Base-by-base conservation (phyloP, 2,113 vertebrate genomes). In the Sialia sialis region DNA sequence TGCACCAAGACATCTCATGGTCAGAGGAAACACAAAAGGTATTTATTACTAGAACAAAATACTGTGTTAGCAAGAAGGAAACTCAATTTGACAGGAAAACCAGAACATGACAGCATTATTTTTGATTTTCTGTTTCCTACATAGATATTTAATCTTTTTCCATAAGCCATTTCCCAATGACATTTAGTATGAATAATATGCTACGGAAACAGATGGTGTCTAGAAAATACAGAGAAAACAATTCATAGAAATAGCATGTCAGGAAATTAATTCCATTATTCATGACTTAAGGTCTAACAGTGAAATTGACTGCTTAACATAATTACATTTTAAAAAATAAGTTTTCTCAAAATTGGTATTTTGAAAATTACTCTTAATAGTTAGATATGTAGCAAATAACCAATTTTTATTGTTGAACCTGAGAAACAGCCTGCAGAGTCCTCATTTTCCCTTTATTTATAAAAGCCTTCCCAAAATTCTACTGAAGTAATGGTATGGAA, bases 201-300 rank as follows among this genome's bases (percentile, higher is more conserved):
- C 75, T 60, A 83, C 4, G 67, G 91, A 96, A 96, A 97, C 92
- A 96, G 84, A 92, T 48, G 44, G 72, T 52, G 46, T 88, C 75
- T 66, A 88, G 43, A 93, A 95, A 95, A 87, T 56, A 74, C 75
- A 93, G 75, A 96, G 66, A 90, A 84, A 88, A 94, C 95, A 83
- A 90, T 81, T 84, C 70, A 95, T 38, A 93, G 76, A 78, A 43
- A 60, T 2, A 87, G 63, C 34, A 32, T 13, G 34, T 83, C 87
- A 86, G 96, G 96, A 96, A 96, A 92, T 94, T 85, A 92, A 87
- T 96, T 97, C 94, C 94, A 96, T 96, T 97, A 92, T 96, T 96
- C 93, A 92, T 79, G 59, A 67, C 67, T 87, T 82, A 70, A 84
- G 16, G 43, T 67, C 46, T 80, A 67, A 48, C 58, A 82, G 58